A percentile compares a stretch with the other conserved stretches of the same genome.
Evolutionary conservation across 2,888 invertebrate species (phyloP).

Genomic region (Anarsia innoxiella): DNA sequence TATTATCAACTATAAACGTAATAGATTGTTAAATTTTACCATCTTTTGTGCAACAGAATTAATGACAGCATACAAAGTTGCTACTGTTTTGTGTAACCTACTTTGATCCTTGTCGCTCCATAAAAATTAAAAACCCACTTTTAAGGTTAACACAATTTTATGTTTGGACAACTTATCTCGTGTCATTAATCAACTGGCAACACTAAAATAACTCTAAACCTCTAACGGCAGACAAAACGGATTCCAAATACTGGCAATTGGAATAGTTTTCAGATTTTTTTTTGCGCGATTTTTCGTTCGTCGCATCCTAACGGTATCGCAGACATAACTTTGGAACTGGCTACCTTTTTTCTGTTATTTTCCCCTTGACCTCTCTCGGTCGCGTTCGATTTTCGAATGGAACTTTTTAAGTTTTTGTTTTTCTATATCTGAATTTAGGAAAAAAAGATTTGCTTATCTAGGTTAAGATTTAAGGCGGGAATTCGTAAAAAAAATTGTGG

Average conservation of each 20-base stretch:
- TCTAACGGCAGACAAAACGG: conserved; percentile 64
- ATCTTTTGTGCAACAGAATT: too few relatives aligned
- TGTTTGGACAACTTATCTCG: too few relatives aligned
- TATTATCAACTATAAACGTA: too few relatives aligned
- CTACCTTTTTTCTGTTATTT: conserved; percentile 47
- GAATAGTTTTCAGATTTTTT: conserved; percentile 67
- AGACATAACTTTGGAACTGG: conserved; percentile 65
- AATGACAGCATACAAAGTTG: too few relatives aligned
- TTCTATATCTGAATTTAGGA: conserved; percentile 15
- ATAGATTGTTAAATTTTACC: too few relatives aligned
- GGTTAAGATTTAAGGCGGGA: not conserved
- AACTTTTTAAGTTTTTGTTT: conserved; percentile 30
- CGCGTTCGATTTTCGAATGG: conserved; percentile 47
- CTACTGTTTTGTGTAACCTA: too few relatives aligned
- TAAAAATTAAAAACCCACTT: too few relatives aligned
- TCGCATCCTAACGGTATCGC: conserved; percentile 72
- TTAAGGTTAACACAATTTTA: too few relatives aligned
- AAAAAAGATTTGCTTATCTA: not conserved
- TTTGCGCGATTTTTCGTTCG: conserved; percentile 51
- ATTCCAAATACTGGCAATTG: conserved; percentile 72
- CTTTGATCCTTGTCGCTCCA: too few relatives aligned
- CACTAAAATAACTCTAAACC: conserved; percentile 24
- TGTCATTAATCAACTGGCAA: conserved; percentile 8
- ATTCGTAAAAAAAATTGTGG: not conserved
- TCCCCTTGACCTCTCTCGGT: conserved; percentile 57